Base-by-base conservation (phyloP, 2,888 invertebrate species). In the Chrysina gloriosa region DNA sequence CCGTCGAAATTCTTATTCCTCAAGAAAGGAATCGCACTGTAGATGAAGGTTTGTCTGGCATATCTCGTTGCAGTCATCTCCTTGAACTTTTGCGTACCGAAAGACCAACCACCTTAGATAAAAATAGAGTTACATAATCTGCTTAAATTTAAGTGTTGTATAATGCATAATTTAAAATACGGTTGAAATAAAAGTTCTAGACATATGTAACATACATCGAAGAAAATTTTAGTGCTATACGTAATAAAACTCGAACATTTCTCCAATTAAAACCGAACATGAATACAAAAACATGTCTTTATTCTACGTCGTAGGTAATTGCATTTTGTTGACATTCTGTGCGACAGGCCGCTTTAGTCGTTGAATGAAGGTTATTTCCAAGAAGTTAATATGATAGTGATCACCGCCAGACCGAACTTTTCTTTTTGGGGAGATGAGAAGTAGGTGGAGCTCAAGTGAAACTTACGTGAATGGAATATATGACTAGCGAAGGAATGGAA, bases 61-160 rank as follows among this genome's bases (percentile, higher is more conserved):
- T 96, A 96, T 52, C 96, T 87, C 2, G 92, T 91, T 0, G 91
- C 88, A 0, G 95, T 90, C 92, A 96, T 92, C 73, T 96, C 95
- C 84, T 96, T 96, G 86, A 97, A 97, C 83, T 96, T 95, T 83
- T 96, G 95, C 0, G 97, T 98, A 39, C 97, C 97, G 82, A 97
- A 97, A 0, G 96, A 96, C 97, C 97, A 97, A 67, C 97, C 97
- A 84, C 95, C 94, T 93, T 82, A 76, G 82, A 29, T 14, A 48
- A 64, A 36, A 52, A 6, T 16, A 16, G 6, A 16, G 50, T 50
- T 50, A 21, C 5, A 45, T 45, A 21, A 31, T 21, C 21, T 19
- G 19, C 19, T 21, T 16, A 21, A 45, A 21, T 19, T 16, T 21
- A 9, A 45, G 45, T 21, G 19, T 16, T 9, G 19, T 21, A 7